Base-by-base conservation (phyloP, 92 coral and sea anemone genomes). In the Heliopora coerulea region DNA sequence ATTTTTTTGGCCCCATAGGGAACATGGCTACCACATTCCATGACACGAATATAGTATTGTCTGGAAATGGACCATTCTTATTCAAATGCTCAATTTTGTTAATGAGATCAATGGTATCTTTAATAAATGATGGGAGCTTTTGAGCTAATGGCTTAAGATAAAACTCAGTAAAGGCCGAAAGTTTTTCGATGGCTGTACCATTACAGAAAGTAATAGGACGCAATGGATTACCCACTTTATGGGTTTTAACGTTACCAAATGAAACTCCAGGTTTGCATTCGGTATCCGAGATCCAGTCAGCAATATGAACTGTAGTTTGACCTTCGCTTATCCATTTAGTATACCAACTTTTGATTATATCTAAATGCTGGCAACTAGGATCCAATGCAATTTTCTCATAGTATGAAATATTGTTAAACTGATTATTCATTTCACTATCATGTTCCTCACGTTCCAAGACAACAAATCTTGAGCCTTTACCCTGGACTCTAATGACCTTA, bases 151-250 rank as follows among this genome's bases (percentile, higher is more conserved):
- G 86, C 30, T 70, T 75, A 12, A 81, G 40, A 54, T 81, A 67
- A 49, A 76, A 69, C 40, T 83, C 83, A 1, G 83, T 83, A 37
- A 37, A 83, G 17, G 79, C 87, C n/a, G 87, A 83, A 1, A 83
- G 26, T 28, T 79, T 73, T 27, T 81, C 80, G 37, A 62, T 81
- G 42, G 80, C 68, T 15, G 80, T 81, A 13, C 85, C 85, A 81
- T 73, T 69, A 49, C 80, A 81, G 13, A 75, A 82, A 18, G 81
- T 74, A 23, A 82, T 82, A 3, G 74, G 62, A 3, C 81, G 23
- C 10, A 65, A 37, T 0, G 82, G 86, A 28, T 64, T 82, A n/a
- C 37, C 79, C 14, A 26, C 26, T 34, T 80, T 72, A 44, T 80
- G 84, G 34, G 84, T 82, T 11, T 37, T 37, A 37, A 78, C 82